phyloP scores from a whole-genome alignment of 2,797 vertebrate genomes.

The Cynopterus sphinx region DNA sequence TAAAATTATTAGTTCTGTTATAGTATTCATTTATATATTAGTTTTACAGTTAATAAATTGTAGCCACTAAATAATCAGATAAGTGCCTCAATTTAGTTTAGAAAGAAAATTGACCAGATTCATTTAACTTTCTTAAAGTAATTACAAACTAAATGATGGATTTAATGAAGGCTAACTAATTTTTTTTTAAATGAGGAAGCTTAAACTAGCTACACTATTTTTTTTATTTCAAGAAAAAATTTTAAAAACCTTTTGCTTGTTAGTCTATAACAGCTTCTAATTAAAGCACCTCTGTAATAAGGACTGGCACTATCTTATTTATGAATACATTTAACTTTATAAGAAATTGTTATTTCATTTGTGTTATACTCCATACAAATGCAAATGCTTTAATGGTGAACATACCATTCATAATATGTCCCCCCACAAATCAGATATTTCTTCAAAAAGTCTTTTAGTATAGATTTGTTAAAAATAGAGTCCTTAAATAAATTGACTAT shows the following conservation, averaged over 20 bases:
- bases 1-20: background rate
- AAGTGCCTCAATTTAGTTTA: constrained; percentile 15
- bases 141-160: background rate
- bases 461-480: background rate
- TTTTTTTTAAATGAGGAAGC: background rate
- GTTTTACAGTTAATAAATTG: background rate
- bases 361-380: background rate
- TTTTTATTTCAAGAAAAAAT: background rate
- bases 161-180: background rate
- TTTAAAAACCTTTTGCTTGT: background rate
- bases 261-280: background rate
- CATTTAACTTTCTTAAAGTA: constrained; percentile 22
- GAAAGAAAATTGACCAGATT: background rate
- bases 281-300: background rate
- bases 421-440: background rate
- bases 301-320: background rate
- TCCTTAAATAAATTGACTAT: background rate
- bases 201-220: background rate
- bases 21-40: background rate
- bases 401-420: background rate
- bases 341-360: constrained; percentile 14
- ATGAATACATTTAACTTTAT: background rate
- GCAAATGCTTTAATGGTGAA: background rate
- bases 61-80: constrained; percentile 18
- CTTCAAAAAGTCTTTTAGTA: background rate